Evolutionary conservation across 2,113 vertebrate species (phyloP), one percentile per base, ranked within the genome.

Genomic region (Upupa epops): DNA sequence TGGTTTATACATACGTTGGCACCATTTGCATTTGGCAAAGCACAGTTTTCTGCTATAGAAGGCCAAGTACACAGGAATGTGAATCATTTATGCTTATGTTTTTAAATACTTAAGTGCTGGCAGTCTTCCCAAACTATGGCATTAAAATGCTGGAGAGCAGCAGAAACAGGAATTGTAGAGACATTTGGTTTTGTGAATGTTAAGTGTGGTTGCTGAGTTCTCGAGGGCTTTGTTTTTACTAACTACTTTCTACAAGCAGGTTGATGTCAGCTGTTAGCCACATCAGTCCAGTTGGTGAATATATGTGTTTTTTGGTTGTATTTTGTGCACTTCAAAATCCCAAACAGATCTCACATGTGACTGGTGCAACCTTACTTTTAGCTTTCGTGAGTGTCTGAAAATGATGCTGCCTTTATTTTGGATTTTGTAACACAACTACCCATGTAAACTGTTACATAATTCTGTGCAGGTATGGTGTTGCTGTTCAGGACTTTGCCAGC

Each of bases 401-500:
- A 66, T 18, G 11, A 11, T 25, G 19, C 48, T 60, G 51, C 48
- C 25, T 5, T 88, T 55, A 31, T 11, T 80, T 66, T 46, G 64
- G n/a, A 56, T 92, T 92, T 94, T 78, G 49, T 77, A 76, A 75
- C 34, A 37, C 22, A 55, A 51, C 52, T 31, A 80, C 25, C 24
- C 34, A 9, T 49, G 21, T 93, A 63, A 86, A 82, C 56, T 52
- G 8, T 42, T 74, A 6, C 46, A n/a, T 87, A 28, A 65, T 80
- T 89, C 63, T 72, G 3, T 84, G 24, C 63, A 99, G 99, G 96
- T 99, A 98, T 19, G 98, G 99, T 7, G 98, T 99, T 84, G 98
- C 98, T 5, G 98, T 99, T 86, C 98, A 99, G 92, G 98, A 99
- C 96, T 99, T 99, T 83, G 97, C 98, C 12, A 98, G 98, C 96